These are phyloP conservation scores for Odontomyia ornata DNA, from an alignment of 2,888 invertebrate species.

Conservation along the genomic window DNA sequence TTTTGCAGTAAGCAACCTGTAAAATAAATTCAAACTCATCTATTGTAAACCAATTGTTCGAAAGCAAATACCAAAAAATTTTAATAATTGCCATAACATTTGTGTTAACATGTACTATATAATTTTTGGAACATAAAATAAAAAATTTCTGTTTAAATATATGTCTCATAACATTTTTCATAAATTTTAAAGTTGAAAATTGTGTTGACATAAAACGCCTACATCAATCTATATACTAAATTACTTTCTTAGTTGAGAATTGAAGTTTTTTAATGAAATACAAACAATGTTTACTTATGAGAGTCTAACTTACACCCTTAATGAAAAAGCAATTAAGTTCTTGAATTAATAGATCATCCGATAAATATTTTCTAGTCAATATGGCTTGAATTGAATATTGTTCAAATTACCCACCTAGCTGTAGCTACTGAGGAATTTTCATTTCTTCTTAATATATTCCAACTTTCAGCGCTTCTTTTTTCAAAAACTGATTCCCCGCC, in stretches of 20 bases:
- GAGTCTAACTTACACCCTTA: no score
- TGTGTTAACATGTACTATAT: background rate
- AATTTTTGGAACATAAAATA: background rate
- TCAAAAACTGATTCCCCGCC: background rate
- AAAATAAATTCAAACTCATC: background rate
- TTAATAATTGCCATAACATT: background rate
- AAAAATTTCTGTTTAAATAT: constrained; percentile 5
- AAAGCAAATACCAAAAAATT: background rate
- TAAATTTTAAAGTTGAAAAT: background rate
- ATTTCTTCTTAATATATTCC: constrained; percentile 66
- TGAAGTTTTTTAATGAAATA: no score
- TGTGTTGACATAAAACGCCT: constrained; percentile 2
- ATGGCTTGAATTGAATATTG: no score
- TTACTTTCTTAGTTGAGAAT: no score
- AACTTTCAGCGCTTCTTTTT: constrained; percentile 65
- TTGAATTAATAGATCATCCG: no score
- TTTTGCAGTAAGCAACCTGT: constrained; percentile 72
- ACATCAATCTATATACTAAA: background rate
- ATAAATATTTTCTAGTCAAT: no score
- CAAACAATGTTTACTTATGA: no score
- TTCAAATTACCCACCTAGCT: constrained; percentile 6
- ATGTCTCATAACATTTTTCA: constrained; percentile 8
- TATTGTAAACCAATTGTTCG: background rate
- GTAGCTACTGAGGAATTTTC: constrained; percentile 41
- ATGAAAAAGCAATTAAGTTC: no score